These are phyloP conservation scores for Calypte anna DNA, from an alignment of 2,113 vertebrate species.

Conservation along the genomic window DNA sequence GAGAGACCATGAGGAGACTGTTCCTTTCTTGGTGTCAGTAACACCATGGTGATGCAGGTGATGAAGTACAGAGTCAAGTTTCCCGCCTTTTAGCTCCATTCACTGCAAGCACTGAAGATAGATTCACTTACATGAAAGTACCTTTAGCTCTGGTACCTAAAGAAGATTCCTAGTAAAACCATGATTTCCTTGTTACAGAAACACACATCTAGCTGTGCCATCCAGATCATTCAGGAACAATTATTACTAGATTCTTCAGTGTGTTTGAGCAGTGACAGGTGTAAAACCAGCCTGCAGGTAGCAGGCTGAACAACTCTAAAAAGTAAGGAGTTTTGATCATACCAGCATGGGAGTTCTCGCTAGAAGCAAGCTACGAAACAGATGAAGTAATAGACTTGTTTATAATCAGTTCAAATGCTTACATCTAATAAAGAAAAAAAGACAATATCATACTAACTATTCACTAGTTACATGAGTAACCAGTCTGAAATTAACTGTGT, in stretches of 20 bases:
- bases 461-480: background rate
- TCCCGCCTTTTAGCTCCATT: background rate
- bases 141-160: background rate
- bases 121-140: background rate
- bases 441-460: background rate
- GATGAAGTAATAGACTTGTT: background rate
- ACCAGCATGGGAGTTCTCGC: background rate
- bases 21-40: background rate
- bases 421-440: background rate
- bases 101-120: background rate
- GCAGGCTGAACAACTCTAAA: background rate
- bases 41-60: accelerated
- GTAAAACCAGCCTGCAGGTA: background rate
- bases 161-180: background rate
- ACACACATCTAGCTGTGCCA: background rate
- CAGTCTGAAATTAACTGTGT: background rate
- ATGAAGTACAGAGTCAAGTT: background rate
- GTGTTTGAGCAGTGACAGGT: background rate
- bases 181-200: background rate
- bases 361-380: background rate
- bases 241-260: background rate
- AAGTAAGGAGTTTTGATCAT: background rate
- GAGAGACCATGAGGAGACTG: no score
- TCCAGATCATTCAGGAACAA: background rate
- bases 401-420: background rate